Percentiles rank a stretch among this genome's conserved stretches.
phyloP scores from a whole-genome alignment of 2,888 invertebrate species.

The Labia minor region DNA sequence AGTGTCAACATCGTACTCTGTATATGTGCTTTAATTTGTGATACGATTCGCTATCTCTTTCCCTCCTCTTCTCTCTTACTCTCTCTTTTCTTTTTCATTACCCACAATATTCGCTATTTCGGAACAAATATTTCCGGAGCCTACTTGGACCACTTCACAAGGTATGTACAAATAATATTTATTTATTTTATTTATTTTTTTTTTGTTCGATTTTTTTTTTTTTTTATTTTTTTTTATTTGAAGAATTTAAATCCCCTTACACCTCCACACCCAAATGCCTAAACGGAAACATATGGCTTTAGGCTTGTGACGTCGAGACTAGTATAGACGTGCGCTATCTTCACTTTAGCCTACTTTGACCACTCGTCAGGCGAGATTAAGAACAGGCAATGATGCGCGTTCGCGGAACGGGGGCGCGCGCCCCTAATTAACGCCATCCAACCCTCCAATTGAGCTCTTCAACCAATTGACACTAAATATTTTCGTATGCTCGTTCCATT shows the following conservation, averaged over 20 bases:
- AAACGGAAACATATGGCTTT: neutral
- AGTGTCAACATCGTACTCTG: constrained; percentile 2
- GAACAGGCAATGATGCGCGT: no score
- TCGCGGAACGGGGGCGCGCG: no score
- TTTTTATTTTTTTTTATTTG: neutral
- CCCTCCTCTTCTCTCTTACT: neutral
- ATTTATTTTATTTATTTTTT: no score
- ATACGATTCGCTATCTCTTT: neutral
- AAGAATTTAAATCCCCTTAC: neutral
- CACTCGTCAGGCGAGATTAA: neutral
- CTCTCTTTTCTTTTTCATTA: neutral
- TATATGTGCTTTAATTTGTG: constrained; percentile 2
- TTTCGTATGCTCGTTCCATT: no score
- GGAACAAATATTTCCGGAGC: neutral
- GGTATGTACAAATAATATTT: neutral
- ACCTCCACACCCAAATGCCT: neutral
- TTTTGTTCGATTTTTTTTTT: no score
- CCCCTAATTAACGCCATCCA: no score
- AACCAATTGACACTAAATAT: no score
- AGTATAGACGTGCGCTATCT: neutral
- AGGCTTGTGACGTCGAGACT: neutral
- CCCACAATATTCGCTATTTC: neutral
- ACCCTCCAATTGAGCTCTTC: no score
- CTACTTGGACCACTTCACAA: neutral
- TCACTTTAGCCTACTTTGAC: neutral